These are phyloP conservation scores for Butorides virescens DNA, from an alignment of 2,113 vertebrate species.

Conservation along the genomic window DNA sequence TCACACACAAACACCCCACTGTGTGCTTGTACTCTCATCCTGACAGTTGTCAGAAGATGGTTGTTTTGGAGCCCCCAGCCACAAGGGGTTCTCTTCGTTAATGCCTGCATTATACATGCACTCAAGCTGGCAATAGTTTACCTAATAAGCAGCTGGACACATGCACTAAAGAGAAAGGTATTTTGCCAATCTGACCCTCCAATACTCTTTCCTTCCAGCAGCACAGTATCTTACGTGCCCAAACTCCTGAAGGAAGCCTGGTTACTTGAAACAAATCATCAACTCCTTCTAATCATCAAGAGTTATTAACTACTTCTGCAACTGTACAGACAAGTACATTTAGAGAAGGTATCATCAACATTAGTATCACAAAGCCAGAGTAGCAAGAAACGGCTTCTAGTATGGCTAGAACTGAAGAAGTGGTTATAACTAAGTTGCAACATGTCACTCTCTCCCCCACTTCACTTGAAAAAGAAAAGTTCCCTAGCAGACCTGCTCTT, in stretches of 20 bases:
- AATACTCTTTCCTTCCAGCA: background rate
- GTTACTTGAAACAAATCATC: background rate
- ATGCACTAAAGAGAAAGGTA: background rate
- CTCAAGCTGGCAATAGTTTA: background rate
- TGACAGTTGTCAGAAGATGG: background rate
- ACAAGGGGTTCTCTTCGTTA: background rate
- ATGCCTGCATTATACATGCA: background rate
- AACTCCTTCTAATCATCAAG: background rate
- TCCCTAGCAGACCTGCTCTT: background rate
- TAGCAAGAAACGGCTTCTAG: background rate
- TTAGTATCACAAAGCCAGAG: background rate
- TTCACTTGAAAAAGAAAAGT: background rate
- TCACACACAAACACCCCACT: background rate
- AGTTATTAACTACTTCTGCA: background rate
- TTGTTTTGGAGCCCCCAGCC: background rate
- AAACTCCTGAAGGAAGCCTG: background rate
- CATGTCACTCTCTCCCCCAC: background rate
- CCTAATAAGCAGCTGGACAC: background rate
- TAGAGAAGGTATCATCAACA: background rate
- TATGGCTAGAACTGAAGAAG: background rate
- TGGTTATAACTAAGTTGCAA: background rate
- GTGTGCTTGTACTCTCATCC: background rate
- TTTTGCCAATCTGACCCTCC: background rate
- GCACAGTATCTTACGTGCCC: background rate
- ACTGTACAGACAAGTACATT: background rate